Conservation (phyloP, 1,140 invertebrate species). For the Stegodyphus mimosarum region DNA sequence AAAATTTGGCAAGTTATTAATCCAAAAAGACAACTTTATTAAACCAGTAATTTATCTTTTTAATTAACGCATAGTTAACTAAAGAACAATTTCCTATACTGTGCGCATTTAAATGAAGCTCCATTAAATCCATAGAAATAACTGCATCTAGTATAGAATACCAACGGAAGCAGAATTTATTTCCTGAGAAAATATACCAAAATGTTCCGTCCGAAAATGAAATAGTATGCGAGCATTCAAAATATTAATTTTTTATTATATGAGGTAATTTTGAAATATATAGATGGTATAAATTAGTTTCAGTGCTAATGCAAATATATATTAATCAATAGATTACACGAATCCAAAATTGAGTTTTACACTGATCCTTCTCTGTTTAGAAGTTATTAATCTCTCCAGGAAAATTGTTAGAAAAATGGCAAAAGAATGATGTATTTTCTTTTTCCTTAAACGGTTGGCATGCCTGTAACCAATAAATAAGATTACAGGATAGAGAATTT, state of each 20-base stretch:
- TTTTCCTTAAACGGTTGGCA: conserved; percentile 17
- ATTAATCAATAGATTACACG: no score
- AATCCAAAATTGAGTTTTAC: no score
- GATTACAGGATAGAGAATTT: background rate
- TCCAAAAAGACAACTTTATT: no score
- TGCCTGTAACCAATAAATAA: conserved; percentile 9
- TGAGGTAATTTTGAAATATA: conserved; percentile 2
- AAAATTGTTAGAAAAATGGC: no score
- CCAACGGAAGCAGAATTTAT: background rate
- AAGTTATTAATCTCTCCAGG: no score
- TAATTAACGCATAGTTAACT: no score
- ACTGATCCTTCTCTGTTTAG: no score
- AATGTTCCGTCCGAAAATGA: conserved; percentile 1
- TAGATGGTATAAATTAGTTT: background rate
- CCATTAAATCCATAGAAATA: background rate
- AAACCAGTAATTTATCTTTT: no score
- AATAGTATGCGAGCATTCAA: background rate
- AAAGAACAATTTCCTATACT: no score
- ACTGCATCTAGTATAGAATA: background rate
- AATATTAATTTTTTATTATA: background rate
- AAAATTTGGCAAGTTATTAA: no score
- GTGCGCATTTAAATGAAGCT: no score
- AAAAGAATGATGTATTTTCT: no score
- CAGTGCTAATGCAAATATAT: background rate
- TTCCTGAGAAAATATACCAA: background rate